Evolutionary conservation across 2,113 vertebrate genomes (phyloP), one percentile per base, ranked within the genome.

Genomic region (Percina caprodes): DNA sequence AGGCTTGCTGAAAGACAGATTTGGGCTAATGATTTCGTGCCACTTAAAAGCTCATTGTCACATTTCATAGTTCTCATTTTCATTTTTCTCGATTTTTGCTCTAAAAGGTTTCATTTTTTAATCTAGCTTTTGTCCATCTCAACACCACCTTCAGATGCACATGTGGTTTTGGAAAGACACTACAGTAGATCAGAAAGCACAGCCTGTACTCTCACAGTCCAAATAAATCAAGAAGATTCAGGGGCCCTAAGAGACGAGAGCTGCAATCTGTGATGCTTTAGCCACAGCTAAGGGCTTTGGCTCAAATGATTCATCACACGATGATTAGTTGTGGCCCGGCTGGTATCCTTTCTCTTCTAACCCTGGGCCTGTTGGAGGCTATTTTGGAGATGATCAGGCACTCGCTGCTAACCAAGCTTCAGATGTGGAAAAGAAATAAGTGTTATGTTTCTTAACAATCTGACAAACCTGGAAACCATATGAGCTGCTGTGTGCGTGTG

Each of bases 251-350:
- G 84, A 75, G 89, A 82, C 63, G 30, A 75, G 74, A 84, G 82
- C 85, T 80, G 82, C 88, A 84, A 86, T 92, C 89, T 91, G 80
- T 67, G 85, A 90, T 91, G 58, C 83, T 81, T 81, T 79, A 89
- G 86, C 89, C 90, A 77, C 89, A 92, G 86, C 85, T 87, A 67
- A 90, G 82, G 83, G 85, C 78, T 91, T 62, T n/a, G 74, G 73
- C 89, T 91, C 88, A 83, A 90, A 91, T 93, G 92, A 92, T 91
- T 94, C 91, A 92, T 94, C 93, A 91, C 92, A 89, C 56, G 85
- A 81, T 93, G 90, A 92, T 94, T 93, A 82, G 91, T 42, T 91
- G 91, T 88, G 92, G 91, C 86, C 30, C 23, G 59, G 23, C 89
- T 85, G 91, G 90, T 83, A 88, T 90, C 86, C 86, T 89, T 84